phyloP scores from a whole-genome alignment of 35 echinoderm and acorn worm species.

The Eucidaris tribuloides region DNA sequence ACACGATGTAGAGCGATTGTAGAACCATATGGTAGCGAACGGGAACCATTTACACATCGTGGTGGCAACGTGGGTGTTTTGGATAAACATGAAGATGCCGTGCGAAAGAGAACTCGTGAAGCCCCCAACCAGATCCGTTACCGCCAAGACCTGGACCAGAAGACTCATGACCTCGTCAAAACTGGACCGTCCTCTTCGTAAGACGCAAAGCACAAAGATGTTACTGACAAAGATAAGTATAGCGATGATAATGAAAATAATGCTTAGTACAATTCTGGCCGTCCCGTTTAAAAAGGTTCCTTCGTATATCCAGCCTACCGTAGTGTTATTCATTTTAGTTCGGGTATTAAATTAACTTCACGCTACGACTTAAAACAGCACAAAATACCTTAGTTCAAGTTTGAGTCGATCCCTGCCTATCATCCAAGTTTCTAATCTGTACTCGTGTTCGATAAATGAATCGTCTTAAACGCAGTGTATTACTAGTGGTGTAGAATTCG shows the following conservation, averaged over 20 bases:
- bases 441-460: too few relatives aligned
- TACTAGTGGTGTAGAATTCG: too few relatives aligned
- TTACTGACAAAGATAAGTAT: not conserved
- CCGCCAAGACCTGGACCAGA: not conserved
- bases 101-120: not conserved
- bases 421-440: too few relatives aligned
- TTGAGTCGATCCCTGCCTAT: too few relatives aligned
- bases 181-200: not conserved
- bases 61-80: not conserved
- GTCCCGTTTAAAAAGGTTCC: too few relatives aligned
- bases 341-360: too few relatives aligned
- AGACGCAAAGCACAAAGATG: not conserved
- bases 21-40: not conserved
- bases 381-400: too few relatives aligned
- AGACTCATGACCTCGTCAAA: slow-evolving; percentile 12
- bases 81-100: not conserved
- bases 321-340: too few relatives aligned
- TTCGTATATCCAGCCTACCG: too few relatives aligned
- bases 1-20: slow-evolving; percentile 21
- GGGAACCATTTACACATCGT: not conserved
- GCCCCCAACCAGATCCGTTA: not conserved
- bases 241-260: not conserved
- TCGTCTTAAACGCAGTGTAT: too few relatives aligned
- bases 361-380: too few relatives aligned
- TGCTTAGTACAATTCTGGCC: not conserved